Percentiles rank a stretch among this genome's conserved stretches.
Evolutionary conservation across 1,140 invertebrate genomes (phyloP).

Genomic region (Latrodectus geometricus): DNA sequence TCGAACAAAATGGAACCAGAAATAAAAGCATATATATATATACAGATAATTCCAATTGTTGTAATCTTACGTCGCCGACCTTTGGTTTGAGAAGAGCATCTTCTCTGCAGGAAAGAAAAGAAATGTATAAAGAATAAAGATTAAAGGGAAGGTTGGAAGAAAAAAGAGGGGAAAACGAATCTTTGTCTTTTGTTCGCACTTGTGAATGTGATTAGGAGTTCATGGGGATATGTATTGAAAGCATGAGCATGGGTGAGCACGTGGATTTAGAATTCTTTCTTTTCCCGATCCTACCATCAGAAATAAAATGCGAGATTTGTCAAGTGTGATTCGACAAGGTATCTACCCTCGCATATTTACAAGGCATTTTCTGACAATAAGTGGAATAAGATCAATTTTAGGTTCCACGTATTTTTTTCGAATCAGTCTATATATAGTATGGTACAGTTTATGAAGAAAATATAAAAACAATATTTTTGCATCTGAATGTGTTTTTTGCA

Average conservation of each 20-base stretch:
- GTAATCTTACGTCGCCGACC: slow-evolving; percentile 30
- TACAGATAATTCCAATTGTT: background rate
- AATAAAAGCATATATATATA: no score
- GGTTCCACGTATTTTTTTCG: no score
- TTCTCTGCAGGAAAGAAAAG: background rate
- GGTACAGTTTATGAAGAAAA: no score
- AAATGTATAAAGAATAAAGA: background rate
- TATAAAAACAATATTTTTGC: no score
- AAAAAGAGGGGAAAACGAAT: background rate
- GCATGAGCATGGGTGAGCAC: background rate
- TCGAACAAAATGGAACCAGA: slow-evolving; percentile 11
- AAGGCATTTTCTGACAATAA: background rate
- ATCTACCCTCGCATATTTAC: background rate
- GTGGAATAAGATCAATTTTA: no score
- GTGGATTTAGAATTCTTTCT: background rate
- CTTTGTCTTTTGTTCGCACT: slow-evolving; percentile 5
- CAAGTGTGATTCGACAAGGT: background rate
- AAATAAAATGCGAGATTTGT: background rate
- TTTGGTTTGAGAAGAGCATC: slow-evolving; percentile 3
- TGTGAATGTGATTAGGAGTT: slow-evolving; percentile 19
- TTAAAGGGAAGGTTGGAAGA: background rate
- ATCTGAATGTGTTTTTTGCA: no score
- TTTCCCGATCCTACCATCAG: background rate
- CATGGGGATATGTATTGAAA: background rate
- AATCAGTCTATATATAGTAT: no score